These are phyloP conservation scores for Thymelicus lineola DNA, from an alignment of 2,888 invertebrate genomes.

Conservation along the genomic window DNA sequence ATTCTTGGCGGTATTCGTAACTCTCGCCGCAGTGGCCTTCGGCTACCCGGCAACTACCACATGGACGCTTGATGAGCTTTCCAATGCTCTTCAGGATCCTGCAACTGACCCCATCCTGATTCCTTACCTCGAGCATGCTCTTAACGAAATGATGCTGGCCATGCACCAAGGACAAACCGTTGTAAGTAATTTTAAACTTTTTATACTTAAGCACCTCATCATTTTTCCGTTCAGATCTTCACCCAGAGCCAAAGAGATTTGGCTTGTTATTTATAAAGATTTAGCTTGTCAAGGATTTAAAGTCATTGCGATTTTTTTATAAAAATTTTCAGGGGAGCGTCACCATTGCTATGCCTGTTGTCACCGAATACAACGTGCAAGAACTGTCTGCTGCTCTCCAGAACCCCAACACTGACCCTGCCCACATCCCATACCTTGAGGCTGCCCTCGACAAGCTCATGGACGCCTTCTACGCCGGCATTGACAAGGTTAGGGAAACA, in stretches of 20 bases:
- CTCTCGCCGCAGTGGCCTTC: constrained; percentile 49
- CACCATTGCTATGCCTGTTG: constrained; percentile 50
- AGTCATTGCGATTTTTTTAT: constrained; percentile 6
- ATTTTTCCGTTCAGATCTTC: constrained; percentile 38
- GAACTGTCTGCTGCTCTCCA: constrained; percentile 59
- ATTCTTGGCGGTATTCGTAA: constrained; percentile 65
- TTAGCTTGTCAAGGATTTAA: background rate
- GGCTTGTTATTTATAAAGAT: no score
- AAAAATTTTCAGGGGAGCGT: constrained; percentile 48
- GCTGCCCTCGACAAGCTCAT: constrained; percentile 54
- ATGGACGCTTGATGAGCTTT: constrained; percentile 59
- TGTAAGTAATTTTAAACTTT: constrained; percentile 48
- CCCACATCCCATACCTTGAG: constrained; percentile 57
- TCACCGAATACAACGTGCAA: constrained; percentile 45
- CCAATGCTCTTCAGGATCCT: constrained; percentile 57
- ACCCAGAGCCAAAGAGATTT: background rate
- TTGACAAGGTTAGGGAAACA: constrained; percentile 11
- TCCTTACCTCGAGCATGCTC: constrained; percentile 58
- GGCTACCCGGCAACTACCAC: constrained; percentile 50
- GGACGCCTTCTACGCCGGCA: background rate
- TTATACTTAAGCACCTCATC: background rate
- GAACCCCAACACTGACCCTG: constrained; percentile 56
- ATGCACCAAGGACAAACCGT: constrained; percentile 53
- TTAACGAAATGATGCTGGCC: constrained; percentile 56
- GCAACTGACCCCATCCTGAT: constrained; percentile 53